A percentile compares a stretch with the other conserved stretches of the same genome.
Conservation (phyloP, 2,797 vertebrate species). For the Clarias laeviceps region DNA sequence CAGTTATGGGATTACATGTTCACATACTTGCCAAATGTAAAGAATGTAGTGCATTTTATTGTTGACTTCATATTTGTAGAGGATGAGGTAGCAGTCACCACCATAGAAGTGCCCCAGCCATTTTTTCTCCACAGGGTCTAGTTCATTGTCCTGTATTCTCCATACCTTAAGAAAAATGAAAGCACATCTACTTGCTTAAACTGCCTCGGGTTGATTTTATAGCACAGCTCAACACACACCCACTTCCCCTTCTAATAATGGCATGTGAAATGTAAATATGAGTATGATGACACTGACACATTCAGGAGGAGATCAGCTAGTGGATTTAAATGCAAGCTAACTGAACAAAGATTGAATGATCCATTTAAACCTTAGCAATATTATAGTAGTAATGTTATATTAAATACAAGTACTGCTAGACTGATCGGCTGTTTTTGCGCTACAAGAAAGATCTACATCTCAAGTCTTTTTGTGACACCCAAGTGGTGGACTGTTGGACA, state of each 20-base stretch:
- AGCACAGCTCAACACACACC: background rate
- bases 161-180: conserved; percentile 72
- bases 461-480: too few relatives aligned
- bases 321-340: background rate
- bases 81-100: conserved; percentile 85
- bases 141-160: conserved; percentile 79
- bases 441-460: background rate
- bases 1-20: background rate
- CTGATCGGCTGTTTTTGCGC: background rate
- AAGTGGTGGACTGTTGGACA: too few relatives aligned
- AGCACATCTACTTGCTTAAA: background rate
- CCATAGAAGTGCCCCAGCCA: conserved; percentile 87
- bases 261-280: background rate
- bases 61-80: conserved; percentile 81
- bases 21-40: conserved; percentile 87
- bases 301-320: background rate
- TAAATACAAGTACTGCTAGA: background rate
- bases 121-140: conserved; percentile 77
- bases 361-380: background rate
- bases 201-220: background rate
- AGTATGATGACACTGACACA: too few relatives aligned
- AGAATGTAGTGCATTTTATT: conserved; percentile 79
- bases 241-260: background rate
- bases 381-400: background rate
- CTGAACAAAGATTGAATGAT: background rate